Conservation (phyloP, 2,888 invertebrate species). For the Frankliniella fusca region DNA sequence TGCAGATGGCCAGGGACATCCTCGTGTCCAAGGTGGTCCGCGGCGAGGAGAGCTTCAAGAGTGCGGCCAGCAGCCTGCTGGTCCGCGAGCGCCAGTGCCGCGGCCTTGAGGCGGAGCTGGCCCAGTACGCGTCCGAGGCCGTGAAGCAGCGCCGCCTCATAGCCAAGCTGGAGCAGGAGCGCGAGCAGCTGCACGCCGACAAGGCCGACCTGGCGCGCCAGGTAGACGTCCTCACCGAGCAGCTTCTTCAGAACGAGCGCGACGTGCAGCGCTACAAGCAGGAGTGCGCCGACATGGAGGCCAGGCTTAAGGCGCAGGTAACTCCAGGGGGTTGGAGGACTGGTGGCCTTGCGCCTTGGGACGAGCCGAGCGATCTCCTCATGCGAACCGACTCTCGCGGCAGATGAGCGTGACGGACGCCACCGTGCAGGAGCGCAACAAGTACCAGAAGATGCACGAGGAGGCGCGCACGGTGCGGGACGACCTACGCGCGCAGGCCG, state of each 20-base stretch:
- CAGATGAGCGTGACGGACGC: slow-evolving; percentile 12
- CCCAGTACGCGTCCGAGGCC: background rate
- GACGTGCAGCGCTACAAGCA: background rate
- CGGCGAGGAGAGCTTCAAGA: slow-evolving; percentile 8
- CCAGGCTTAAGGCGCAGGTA: background rate
- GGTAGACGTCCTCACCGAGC: background rate
- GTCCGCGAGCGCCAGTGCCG: background rate
- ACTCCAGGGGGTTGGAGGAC: background rate
- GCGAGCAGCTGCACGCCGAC: slow-evolving; percentile 19
- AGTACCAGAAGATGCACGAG: slow-evolving; percentile 12
- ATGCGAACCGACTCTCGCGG: background rate
- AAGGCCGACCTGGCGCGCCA: background rate
- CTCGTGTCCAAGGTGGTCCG: background rate
- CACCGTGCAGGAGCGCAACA: slow-evolving; percentile 9
- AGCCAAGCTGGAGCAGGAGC: slow-evolving; percentile 11
- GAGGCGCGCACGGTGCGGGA: slow-evolving; percentile 5
- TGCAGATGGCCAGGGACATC: background rate
- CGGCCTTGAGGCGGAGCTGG: slow-evolving; percentile 2
- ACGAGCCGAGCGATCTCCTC: too few species aligned
- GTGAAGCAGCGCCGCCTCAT: slow-evolving; percentile 11
- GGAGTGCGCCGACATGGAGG: background rate
- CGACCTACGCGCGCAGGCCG: background rate
- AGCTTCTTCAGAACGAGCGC: background rate
- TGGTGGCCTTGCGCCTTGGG: too few species aligned
- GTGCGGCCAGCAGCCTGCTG: background rate